Evolutionary conservation across 2,113 vertebrate species (phyloP).

Genomic region (Gobiocypris rarus): DNA sequence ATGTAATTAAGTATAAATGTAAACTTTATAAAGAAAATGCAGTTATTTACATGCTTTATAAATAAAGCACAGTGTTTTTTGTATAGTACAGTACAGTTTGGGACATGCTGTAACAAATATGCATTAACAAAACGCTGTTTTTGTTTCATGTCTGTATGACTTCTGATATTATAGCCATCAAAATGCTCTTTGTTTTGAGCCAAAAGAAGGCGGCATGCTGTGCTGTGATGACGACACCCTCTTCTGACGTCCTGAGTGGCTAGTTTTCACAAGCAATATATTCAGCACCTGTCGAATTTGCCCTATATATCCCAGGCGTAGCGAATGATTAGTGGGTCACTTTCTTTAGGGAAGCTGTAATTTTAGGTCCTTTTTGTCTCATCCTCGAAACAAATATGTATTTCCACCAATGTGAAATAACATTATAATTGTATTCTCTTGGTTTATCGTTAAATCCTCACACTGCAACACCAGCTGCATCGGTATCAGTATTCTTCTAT

Average conservation of each 20-base stretch:
- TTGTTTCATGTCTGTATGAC: neutral
- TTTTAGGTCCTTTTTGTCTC: neutral
- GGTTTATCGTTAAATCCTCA: neutral
- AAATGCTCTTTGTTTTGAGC: neutral
- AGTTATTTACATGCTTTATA: neutral
- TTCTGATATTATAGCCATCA: neutral
- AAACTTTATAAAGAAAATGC: too few relatives aligned
- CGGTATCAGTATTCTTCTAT: neutral
- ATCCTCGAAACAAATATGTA: neutral
- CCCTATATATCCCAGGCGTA: neutral
- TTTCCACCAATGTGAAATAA: neutral
- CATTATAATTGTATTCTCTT: neutral
- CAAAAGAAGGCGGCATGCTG: neutral
- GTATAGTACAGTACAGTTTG: too few relatives aligned
- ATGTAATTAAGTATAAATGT: neutral
- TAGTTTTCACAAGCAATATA: neutral
- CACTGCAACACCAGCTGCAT: neutral
- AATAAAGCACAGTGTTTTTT: neutral
- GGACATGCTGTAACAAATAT: neutral
- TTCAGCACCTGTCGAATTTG: slow-evolving; percentile 37
- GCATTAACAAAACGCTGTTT: too few relatives aligned
- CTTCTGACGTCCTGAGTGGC: neutral
- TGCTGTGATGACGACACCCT: slow-evolving; percentile 2
- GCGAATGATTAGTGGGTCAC: neutral
- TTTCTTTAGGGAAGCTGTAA: neutral